A percentile compares a stretch with the other conserved stretches of the same genome.
phyloP scores from a whole-genome alignment of 2,113 vertebrate genomes.

The Menura novaehollandiae region DNA sequence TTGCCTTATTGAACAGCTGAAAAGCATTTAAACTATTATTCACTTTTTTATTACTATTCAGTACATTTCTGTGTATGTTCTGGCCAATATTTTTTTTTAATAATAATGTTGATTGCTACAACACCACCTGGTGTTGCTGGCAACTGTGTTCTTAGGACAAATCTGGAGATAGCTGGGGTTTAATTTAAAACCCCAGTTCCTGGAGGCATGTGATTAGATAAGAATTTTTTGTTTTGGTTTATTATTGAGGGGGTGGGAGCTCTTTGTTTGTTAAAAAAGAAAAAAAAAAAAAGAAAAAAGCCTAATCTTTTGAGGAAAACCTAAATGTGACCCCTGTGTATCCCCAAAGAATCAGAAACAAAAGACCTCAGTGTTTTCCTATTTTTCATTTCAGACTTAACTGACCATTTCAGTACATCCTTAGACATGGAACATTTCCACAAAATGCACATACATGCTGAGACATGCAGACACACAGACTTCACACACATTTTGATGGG shows the following conservation, averaged over 20 bases:
- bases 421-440: background rate
- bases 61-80: constrained; percentile 27
- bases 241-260: background rate
- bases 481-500: background rate
- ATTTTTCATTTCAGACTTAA: background rate
- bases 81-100: background rate
- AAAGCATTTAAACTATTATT: constrained; percentile 44
- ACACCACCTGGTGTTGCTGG: constrained; percentile 32
- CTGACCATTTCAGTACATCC: background rate
- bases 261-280: background rate
- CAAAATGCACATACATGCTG: background rate
- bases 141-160: constrained; percentile 10
- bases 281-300: accelerated
- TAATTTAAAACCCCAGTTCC: background rate
- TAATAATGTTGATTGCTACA: constrained; percentile 23
- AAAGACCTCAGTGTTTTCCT: background rate
- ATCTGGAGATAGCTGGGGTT: constrained; percentile 14
- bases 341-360: background rate
- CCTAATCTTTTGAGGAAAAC: background rate
- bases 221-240: background rate
- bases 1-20: constrained; percentile 58
- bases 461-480: background rate
- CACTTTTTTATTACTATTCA: constrained; percentile 38
- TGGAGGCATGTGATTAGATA: constrained; percentile 14
- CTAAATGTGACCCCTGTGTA: background rate